Conservation (phyloP, 2,888 invertebrate species). For the Podabrus alpinus region DNA sequence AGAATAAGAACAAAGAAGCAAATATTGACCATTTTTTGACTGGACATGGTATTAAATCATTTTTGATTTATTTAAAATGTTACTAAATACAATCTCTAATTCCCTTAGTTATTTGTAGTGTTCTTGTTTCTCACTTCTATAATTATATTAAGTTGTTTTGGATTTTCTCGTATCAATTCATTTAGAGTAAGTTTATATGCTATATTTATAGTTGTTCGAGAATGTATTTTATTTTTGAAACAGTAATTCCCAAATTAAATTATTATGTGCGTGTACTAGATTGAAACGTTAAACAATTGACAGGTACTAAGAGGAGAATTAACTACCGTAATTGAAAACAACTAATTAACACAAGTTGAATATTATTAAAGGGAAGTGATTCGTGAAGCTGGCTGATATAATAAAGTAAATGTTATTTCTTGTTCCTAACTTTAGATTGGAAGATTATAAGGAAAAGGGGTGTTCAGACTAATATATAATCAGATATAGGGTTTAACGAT, state of each 20-base stretch:
- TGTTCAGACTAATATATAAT: neutral
- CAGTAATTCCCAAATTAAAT: neutral
- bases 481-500: neutral
- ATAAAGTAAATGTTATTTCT: slow-evolving; percentile 39
- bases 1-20: no score
- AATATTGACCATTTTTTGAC: no score
- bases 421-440: slow-evolving; percentile 34
- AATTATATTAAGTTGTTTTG: neutral
- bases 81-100: no score
- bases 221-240: neutral
- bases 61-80: no score
- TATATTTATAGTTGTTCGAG: neutral
- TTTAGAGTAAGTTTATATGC: neutral
- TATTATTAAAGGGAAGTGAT: slow-evolving; percentile 34
- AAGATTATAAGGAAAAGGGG: neutral
- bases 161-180: neutral
- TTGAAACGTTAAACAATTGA: slow-evolving; percentile 28
- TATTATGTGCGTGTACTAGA: neutral
- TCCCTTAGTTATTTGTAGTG: no score
- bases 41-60: no score
- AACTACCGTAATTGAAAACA: slow-evolving; percentile 43
- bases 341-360: slow-evolving; percentile 43
- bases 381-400: slow-evolving; percentile 28
- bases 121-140: neutral
- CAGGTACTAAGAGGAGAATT: slow-evolving; percentile 30